Evolutionary conservation across 2,797 vertebrate genomes (phyloP).

Genomic region (Enteromius paludinosus): DNA sequence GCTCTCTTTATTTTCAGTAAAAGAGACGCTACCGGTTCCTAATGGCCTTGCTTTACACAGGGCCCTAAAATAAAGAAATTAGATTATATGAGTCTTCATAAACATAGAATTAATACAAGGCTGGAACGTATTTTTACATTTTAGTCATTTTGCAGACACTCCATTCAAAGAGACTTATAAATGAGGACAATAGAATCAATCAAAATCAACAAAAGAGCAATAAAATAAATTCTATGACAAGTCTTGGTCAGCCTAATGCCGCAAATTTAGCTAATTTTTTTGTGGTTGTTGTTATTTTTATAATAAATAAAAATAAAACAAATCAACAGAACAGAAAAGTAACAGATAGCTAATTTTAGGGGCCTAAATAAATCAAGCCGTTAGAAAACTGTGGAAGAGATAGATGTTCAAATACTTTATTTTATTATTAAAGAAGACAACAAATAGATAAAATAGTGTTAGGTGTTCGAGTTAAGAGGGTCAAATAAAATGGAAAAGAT

Average conservation of each 20-base stretch:
- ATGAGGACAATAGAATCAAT: neutral
- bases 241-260: no score
- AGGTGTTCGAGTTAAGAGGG: neutral
- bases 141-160: neutral
- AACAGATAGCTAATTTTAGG: neutral
- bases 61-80: conserved; percentile 20
- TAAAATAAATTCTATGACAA: neutral
- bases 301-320: neutral
- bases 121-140: neutral
- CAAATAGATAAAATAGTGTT: no score
- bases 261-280: no score
- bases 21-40: conserved; percentile 20
- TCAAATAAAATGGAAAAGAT: neutral
- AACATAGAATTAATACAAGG: neutral
- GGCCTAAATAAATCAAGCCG: neutral
- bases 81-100: conserved; percentile 25
- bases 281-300: no score
- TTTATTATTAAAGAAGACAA: no score
- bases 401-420: neutral
- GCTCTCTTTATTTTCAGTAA: conserved; percentile 39
- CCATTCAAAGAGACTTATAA: neutral
- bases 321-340: neutral
- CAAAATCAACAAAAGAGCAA: neutral
- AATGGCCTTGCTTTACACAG: neutral
- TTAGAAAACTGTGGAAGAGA: neutral